These are phyloP conservation scores for Meles meles DNA, from an alignment of 2,113 vertebrate genomes.

Conservation along the genomic window DNA sequence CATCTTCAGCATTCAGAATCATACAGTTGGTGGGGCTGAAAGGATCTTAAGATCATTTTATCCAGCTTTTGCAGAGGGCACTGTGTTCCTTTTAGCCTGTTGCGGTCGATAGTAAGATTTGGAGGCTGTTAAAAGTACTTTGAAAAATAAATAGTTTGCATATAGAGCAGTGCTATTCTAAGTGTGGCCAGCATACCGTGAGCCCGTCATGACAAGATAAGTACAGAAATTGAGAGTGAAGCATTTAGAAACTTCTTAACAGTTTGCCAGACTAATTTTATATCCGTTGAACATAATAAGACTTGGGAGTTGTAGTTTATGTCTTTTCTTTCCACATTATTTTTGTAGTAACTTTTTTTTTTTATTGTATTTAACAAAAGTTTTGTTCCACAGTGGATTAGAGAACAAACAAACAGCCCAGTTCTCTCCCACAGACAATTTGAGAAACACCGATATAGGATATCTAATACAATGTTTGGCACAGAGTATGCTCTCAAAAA, in stretches of 20 bases:
- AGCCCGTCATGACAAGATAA: neutral
- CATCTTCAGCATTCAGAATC: neutral
- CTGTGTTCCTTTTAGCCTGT: neutral
- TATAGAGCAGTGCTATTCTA: neutral
- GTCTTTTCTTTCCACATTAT: neutral
- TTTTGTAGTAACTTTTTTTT: neutral
- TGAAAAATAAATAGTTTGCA: neutral
- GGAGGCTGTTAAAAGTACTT: neutral
- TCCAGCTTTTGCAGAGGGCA: neutral
- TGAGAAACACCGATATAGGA: neutral
- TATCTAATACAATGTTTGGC: neutral
- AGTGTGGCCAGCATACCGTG: neutral
- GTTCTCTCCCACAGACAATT: neutral
- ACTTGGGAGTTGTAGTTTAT: neutral
- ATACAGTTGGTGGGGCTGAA: neutral
- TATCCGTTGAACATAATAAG: neutral
- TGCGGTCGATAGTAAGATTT: neutral
- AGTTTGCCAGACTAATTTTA: neutral
- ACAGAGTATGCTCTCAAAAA: neutral
- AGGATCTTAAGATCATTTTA: neutral
- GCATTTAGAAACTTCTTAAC: neutral
- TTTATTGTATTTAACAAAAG: neutral
- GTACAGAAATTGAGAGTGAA: neutral
- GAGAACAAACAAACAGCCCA: neutral
- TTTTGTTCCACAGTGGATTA: neutral